Evolutionary conservation across 2,797 vertebrate genomes (phyloP).

Genomic region (Alcedo quadribrachys): DNA sequence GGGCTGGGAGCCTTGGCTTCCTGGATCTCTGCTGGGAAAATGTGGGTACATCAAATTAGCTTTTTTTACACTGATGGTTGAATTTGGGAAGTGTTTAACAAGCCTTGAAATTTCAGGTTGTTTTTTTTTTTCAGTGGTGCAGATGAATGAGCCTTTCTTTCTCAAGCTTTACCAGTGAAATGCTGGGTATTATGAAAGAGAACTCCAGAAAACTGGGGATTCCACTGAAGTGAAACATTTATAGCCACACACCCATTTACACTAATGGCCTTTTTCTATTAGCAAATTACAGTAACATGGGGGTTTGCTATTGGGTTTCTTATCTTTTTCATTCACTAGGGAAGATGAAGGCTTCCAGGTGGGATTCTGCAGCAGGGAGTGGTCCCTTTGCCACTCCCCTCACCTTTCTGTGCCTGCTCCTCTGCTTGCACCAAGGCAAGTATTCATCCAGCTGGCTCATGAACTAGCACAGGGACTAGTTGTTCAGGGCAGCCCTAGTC

Average conservation of each 20-base stretch:
- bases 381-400: not conserved
- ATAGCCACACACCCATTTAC: not conserved
- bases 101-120: not conserved
- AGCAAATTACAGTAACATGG: not conserved
- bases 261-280: not conserved
- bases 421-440: not conserved
- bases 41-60: not conserved
- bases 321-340: not conserved
- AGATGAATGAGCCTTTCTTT: not conserved
- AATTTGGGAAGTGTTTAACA: rapidly evolving
- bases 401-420: not conserved
- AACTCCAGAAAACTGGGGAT: not conserved
- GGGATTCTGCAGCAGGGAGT: not conserved
- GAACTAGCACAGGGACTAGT: not conserved
- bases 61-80: not conserved
- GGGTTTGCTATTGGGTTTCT: not conserved
- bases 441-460: not conserved
- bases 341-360: not conserved
- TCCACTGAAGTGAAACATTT: not conserved
- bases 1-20: slow-evolving; percentile 91
- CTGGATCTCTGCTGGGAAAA: slow-evolving; percentile 84
- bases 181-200: not conserved
- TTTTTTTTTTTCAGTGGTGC: not conserved
- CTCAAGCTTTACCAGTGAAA: not conserved
- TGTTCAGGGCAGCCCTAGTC: not conserved